A percentile compares a stretch with the other conserved stretches of the same genome.
phyloP scores from a whole-genome alignment of 2,113 vertebrate species.

The Potamarius usumacintae region DNA sequence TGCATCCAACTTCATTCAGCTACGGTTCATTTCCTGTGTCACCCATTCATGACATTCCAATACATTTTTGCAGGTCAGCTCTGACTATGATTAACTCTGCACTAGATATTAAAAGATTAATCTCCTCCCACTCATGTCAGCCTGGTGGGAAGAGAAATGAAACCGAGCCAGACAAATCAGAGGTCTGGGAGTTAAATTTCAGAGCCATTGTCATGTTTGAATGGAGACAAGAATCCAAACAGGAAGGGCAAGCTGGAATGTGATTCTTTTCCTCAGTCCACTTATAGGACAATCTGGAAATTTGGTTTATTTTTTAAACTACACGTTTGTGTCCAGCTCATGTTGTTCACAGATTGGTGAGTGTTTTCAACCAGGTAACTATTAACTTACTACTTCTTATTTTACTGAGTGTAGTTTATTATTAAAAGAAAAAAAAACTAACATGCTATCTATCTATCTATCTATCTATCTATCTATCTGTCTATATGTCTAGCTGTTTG shows the following conservation, averaged over 20 bases:
- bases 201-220: slow-evolving; percentile 8
- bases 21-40: slow-evolving; percentile 48
- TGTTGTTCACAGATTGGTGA: not conserved
- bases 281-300: not conserved
- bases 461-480: too few relatives aligned
- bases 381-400: not conserved
- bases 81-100: slow-evolving; percentile 52
- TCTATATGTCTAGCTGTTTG: too few relatives aligned
- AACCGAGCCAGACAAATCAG: slow-evolving; percentile 17
- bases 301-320: not conserved
- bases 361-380: not conserved
- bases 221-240: slow-evolving; percentile 37
- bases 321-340: not conserved
- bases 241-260: not conserved
- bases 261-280: not conserved
- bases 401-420: not conserved
- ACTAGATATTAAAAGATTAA: slow-evolving; percentile 51
- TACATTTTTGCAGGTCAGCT: slow-evolving; percentile 37
- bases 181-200: slow-evolving; percentile 30
- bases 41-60: slow-evolving; percentile 27
- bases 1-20: slow-evolving; percentile 16
- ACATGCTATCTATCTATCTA: too few relatives aligned
- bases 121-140: slow-evolving; percentile 30
- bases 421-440: not conserved
- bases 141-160: slow-evolving; percentile 29